These are phyloP conservation scores for Phaethon lepturus DNA, from an alignment of 2,113 vertebrate genomes.

Conservation along the genomic window DNA sequence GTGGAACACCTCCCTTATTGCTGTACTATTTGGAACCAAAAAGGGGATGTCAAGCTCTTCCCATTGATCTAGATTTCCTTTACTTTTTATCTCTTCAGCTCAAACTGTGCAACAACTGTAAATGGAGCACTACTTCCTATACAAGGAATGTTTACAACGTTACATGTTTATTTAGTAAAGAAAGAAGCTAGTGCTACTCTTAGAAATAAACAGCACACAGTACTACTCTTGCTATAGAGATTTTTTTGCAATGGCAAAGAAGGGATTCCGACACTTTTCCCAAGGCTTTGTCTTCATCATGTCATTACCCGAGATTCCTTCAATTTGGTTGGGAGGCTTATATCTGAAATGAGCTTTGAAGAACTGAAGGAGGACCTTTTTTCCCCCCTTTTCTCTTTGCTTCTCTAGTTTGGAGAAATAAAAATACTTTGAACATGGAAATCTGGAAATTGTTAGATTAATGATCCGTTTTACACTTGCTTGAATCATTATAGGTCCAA, in stretches of 20 bases:
- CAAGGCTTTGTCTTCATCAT: slow-evolving; percentile 10
- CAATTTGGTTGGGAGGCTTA: background rate
- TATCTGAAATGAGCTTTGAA: background rate
- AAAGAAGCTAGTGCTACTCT: slow-evolving; percentile 65
- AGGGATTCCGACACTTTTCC: slow-evolving; percentile 7
- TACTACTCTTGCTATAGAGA: background rate
- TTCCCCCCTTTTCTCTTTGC: background rate
- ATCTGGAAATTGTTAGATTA: background rate
- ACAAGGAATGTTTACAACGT: slow-evolving; percentile 45
- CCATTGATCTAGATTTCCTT: slow-evolving; percentile 49
- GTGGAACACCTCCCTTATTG: background rate
- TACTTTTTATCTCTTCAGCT: background rate
- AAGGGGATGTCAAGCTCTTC: slow-evolving; percentile 60
- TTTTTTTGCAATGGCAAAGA: slow-evolving; percentile 22
- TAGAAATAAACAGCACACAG: background rate
- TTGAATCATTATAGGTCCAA: background rate
- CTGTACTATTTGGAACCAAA: slow-evolving; percentile 30
- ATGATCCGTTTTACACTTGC: background rate
- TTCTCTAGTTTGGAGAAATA: background rate
- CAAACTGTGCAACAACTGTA: slow-evolving; percentile 19
- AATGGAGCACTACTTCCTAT: slow-evolving; percentile 29
- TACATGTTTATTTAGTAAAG: slow-evolving; percentile 43
- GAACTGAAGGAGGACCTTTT: background rate
- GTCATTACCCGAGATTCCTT: background rate
- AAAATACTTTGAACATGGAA: background rate